phyloP scores from a whole-genome alignment of 2,113 vertebrate species.

The Butorides virescens region DNA sequence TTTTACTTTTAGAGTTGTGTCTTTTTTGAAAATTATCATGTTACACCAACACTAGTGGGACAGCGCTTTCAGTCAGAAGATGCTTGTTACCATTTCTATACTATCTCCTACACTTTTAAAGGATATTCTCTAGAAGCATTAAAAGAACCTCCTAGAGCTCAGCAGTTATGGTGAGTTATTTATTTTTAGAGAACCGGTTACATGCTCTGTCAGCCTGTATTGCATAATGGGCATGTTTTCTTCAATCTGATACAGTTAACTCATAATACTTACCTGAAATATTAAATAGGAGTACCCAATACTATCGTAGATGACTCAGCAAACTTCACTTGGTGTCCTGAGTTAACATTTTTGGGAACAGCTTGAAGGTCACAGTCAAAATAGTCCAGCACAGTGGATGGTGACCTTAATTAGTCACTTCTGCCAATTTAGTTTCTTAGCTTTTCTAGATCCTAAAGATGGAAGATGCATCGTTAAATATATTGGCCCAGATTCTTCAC shows the following conservation, averaged over 20 bases:
- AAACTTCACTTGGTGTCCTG: neutral
- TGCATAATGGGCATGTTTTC: neutral
- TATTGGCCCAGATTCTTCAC: neutral
- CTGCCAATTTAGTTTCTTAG: neutral
- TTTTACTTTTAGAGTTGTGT: constrained; percentile 66
- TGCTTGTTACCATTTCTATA: neutral
- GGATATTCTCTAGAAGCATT: constrained; percentile 27
- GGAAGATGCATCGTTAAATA: neutral
- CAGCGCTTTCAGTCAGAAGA: constrained; percentile 17
- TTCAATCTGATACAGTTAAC: neutral
- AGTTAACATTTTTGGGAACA: neutral
- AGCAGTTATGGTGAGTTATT: neutral
- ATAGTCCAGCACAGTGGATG: neutral
- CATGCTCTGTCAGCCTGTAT: neutral
- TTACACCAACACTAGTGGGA: constrained; percentile 5
- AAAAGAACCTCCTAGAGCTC: neutral
- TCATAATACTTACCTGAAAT: neutral
- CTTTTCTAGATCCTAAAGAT: neutral
- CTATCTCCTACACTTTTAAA: neutral
- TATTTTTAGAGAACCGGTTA: neutral
- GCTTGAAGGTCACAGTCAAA: neutral
- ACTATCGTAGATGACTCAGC: neutral
- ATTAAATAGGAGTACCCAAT: neutral
- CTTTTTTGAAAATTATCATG: constrained; percentile 44
- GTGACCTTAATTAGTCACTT: neutral